phyloP scores from a whole-genome alignment of 2,888 invertebrate genomes.

The Idaea biselata region DNA sequence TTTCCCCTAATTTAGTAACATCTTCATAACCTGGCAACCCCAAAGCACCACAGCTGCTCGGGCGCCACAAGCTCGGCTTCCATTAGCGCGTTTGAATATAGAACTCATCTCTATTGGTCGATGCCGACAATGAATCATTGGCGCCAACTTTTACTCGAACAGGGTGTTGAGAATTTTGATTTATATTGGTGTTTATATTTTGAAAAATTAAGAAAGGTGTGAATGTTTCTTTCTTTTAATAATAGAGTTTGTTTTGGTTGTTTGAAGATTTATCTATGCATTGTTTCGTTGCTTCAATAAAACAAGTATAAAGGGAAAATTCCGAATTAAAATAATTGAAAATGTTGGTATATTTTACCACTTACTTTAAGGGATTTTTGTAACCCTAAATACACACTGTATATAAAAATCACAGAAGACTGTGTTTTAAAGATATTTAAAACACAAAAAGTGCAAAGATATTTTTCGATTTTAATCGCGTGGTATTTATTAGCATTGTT shows the following conservation, averaged over 20 bases:
- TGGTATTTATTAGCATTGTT: too few relatives aligned
- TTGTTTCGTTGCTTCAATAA: too few relatives aligned
- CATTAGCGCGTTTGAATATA: slow-evolving; percentile 76
- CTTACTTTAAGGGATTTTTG: too few relatives aligned
- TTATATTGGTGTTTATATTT: not conserved
- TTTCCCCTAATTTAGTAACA: slow-evolving; percentile 6
- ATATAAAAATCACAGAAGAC: too few relatives aligned
- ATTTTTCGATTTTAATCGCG: too few relatives aligned
- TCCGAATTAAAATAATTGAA: too few relatives aligned
- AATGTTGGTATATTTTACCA: too few relatives aligned
- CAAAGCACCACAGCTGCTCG: slow-evolving; percentile 50
- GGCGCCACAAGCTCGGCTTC: slow-evolving; percentile 67
- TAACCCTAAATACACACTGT: too few relatives aligned
- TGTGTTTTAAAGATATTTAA: too few relatives aligned
- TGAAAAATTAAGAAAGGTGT: not conserved
- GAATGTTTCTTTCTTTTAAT: not conserved
- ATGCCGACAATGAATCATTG: slow-evolving; percentile 62
- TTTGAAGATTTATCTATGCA: not conserved
- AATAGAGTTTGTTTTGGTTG: not conserved
- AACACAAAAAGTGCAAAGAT: too few relatives aligned
- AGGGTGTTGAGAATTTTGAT: slow-evolving; percentile 1
- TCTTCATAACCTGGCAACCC: slow-evolving; percentile 45
- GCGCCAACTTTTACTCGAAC: slow-evolving; percentile 40
- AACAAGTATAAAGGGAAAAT: too few relatives aligned
- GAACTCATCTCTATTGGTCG: slow-evolving; percentile 63